Base-by-base conservation (phyloP, 1,140 invertebrate genomes). In the Anthonomus grandis region DNA sequence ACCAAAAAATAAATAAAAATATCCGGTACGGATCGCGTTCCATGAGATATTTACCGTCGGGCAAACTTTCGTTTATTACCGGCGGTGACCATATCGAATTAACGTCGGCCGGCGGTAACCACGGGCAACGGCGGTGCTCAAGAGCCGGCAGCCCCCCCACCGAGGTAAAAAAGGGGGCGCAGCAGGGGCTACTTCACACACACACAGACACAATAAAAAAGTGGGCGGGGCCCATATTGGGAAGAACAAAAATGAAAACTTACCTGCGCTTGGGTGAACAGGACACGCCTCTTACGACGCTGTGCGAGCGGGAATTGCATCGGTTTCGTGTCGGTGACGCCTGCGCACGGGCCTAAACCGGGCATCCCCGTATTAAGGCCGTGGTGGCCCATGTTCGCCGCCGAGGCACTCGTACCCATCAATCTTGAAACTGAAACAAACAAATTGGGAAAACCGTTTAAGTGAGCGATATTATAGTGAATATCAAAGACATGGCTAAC, bases 191-290 rank as follows among this genome's bases (percentile, higher is more conserved):
- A 19, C 13, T 37, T 10, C 15, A n/a, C n/a, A n/a, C n/a, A n/a
- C 36, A 44, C 37, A n/a, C 8, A 34, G 36, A n/a, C 15, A 21
- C 8, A 27, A 3, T 9, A 42, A 34, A 44, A 49, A 53, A 57
- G 45, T 34, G 44, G 37, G 59, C 48, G 25, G 18, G 4, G 18
- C 37, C 8, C 17, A 18, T 22, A 22, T 45, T n/a, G n/a, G n/a
- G n/a, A n/a, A n/a, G n/a, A n/a, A n/a, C n/a, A n/a, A n/a, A 17
- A 21, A 17, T 4, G 17, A n/a, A 8, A n/a, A 72, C 77, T 76
- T 67, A 87, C 85, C 83, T 99, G 97, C 46, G 93, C 90, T 78
- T 98, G 96, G 24, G 95, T 97, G 78, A 99, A 99, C 36, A 99
- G 84, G 52, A 99, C 95, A 65, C 97, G 83, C 63, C 97, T 83